phyloP scores from a whole-genome alignment of 2,888 invertebrate species.

The Mythimna loreyi region DNA sequence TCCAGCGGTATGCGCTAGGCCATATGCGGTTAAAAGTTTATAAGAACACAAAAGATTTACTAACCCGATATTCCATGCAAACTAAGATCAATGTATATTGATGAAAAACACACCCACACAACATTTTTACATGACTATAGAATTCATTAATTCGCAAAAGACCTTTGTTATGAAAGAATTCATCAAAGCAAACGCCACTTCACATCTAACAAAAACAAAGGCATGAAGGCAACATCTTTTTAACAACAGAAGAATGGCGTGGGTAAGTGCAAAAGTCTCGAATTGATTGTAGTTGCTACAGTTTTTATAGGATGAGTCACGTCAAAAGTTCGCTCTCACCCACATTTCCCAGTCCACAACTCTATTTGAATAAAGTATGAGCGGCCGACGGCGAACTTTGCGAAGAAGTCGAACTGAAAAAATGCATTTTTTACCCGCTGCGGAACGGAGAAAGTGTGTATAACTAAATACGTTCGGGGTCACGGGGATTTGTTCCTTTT shows the following conservation, averaged over 20 bases:
- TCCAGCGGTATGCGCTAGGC: too few species aligned
- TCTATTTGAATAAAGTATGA: constrained; percentile 76
- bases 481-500: constrained; percentile 34
- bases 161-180: constrained; percentile 23
- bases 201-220: constrained; percentile 47
- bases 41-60: too few species aligned
- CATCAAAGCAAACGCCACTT: constrained; percentile 37
- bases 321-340: constrained; percentile 66
- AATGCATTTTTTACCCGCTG: constrained; percentile 63
- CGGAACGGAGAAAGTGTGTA: constrained; percentile 55
- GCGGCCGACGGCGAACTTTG: constrained; percentile 60
- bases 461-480: constrained; percentile 60
- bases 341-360: constrained; percentile 68
- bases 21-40: too few species aligned
- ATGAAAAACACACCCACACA: too few species aligned
- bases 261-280: constrained; percentile 63
- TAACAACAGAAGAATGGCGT: constrained; percentile 61
- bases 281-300: constrained; percentile 66
- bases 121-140: too few species aligned
- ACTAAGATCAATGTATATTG: too few species aligned
- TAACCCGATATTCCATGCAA: too few species aligned
- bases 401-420: constrained; percentile 65
- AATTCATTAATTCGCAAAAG: constrained; percentile 7
- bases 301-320: constrained; percentile 68
- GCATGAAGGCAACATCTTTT: constrained; percentile 32